Evolutionary conservation across 2,113 vertebrate genomes (phyloP).

Genomic region (Catharus minimus): DNA sequence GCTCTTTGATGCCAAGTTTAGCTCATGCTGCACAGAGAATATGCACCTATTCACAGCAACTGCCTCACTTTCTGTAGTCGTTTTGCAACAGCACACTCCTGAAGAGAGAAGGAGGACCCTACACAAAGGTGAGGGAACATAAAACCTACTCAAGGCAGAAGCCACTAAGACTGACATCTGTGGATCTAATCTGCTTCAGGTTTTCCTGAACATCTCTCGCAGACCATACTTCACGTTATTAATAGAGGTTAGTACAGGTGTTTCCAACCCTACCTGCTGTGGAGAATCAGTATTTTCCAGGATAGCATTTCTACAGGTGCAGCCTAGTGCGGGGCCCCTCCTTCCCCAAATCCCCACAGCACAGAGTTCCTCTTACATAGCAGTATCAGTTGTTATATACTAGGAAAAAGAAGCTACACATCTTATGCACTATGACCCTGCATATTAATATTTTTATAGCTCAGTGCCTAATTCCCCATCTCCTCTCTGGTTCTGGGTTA

Average conservation of each 20-base stretch:
- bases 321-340: rapidly evolving
- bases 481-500: not conserved
- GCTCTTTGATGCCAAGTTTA: not conserved
- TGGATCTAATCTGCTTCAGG: not conserved
- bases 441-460: not conserved
- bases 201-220: not conserved
- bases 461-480: not conserved
- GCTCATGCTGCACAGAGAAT: not conserved
- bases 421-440: not conserved
- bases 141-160: not conserved
- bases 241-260: not conserved
- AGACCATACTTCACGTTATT: not conserved
- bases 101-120: not conserved
- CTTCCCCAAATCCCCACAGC: not conserved
- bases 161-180: not conserved
- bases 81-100: not conserved
- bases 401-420: not conserved
- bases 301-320: not conserved
- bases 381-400: not conserved
- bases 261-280: not conserved
- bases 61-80: not conserved
- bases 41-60: not conserved
- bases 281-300: not conserved
- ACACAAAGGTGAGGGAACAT: not conserved
- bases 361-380: not conserved